These are phyloP conservation scores for Ceratina japonica DNA, from an alignment of 1,140 invertebrate genomes.

Conservation along the genomic window DNA sequence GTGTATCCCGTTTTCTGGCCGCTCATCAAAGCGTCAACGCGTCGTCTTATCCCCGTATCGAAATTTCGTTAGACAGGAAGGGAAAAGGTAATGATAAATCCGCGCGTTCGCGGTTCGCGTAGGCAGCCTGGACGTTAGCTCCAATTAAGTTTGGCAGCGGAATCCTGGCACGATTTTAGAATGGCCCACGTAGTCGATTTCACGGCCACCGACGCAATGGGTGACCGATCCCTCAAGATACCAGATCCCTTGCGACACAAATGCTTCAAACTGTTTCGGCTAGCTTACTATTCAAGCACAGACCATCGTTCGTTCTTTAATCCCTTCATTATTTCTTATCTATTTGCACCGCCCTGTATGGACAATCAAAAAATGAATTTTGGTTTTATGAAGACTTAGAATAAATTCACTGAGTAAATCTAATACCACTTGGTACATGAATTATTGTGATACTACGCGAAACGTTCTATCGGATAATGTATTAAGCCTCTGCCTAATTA, in stretches of 20 bases:
- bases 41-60: background rate
- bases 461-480: too few relatives aligned
- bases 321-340: too few relatives aligned
- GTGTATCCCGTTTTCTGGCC: background rate
- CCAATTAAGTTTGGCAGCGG: slow-evolving; percentile 45
- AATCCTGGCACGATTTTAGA: slow-evolving; percentile 48
- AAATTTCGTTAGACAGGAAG: background rate
- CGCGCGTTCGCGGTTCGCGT: background rate
- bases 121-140: slow-evolving; percentile 9
- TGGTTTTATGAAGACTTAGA: too few relatives aligned
- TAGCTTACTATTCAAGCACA: background rate
- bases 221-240: slow-evolving; percentile 9
- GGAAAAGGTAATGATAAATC: background rate
- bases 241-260: slow-evolving; percentile 20
- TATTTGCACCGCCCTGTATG: too few relatives aligned
- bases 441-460: too few relatives aligned
- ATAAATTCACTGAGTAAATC: too few relatives aligned
- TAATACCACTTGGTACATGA: too few relatives aligned
- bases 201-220: slow-evolving; percentile 31
- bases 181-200: slow-evolving; percentile 39
- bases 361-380: too few relatives aligned
- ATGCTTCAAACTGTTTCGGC: slow-evolving; percentile 1
- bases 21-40: background rate
- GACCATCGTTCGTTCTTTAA: too few relatives aligned
- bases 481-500: too few relatives aligned